phyloP scores from a whole-genome alignment of 2,888 invertebrate genomes.

The Uropetala carovei region DNA sequence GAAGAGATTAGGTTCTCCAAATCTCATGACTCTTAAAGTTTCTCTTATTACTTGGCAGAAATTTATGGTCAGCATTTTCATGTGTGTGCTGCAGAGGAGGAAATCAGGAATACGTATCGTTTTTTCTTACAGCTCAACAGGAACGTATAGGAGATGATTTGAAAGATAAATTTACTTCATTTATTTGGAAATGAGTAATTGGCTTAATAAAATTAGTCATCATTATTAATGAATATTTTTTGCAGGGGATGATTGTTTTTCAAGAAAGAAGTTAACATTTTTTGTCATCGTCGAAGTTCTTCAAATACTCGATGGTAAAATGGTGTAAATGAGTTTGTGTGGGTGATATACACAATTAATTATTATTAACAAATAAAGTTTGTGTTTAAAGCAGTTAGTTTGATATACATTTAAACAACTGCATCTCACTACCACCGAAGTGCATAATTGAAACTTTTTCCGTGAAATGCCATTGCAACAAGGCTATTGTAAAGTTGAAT shows the following conservation, averaged over 20 bases:
- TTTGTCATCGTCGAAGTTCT: constrained; percentile 18
- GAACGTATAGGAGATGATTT: background rate
- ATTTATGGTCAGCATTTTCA: background rate
- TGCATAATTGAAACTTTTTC: background rate
- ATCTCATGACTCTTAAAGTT: background rate
- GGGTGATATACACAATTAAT: background rate
- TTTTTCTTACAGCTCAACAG: background rate
- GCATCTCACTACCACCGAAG: background rate
- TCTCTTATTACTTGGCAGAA: background rate
- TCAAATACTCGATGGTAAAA: background rate
- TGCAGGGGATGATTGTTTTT: background rate
- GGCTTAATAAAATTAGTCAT: background rate
- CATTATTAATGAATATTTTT: constrained; percentile 12
- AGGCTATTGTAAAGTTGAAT: background rate
- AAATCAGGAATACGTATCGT: background rate
- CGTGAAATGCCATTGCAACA: background rate
- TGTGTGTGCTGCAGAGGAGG: background rate
- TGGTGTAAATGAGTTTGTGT: background rate
- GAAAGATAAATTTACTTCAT: background rate
- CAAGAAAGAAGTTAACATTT: background rate
- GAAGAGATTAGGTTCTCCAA: constrained; percentile 29
- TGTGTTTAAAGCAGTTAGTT: background rate
- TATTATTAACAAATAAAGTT: background rate
- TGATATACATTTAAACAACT: background rate
- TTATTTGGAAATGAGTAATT: background rate